Base-by-base conservation (phyloP, 2,888 invertebrate species). In the Tanypteryx hageni region DNA sequence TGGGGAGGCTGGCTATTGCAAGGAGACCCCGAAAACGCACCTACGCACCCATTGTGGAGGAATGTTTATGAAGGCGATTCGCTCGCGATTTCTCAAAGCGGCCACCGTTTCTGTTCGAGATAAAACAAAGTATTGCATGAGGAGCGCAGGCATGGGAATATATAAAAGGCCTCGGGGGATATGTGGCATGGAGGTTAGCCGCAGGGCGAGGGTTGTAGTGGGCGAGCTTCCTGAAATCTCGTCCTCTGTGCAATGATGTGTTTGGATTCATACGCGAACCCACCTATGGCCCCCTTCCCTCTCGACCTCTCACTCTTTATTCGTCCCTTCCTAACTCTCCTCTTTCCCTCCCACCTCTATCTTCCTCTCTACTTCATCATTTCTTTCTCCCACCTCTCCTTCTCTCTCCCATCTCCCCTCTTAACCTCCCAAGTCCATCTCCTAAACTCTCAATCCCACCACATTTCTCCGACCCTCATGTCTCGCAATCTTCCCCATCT, bases 1-100 rank as follows among this genome's bases (percentile, higher is more conserved):
- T 64, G 27, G 64, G 44, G 57, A 11, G 0, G 56, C 0, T 0
- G 56, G 18, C 10, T 22, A n/a, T 18, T 76, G 22, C 9, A 57
- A 83, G 56, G 18, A 56, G 83, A 83, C 83, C 83, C 57, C 83
- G 11, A 89, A 89, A 31, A 56, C 61, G 44, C 4, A 61, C 59
- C 14, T 86, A 61, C 86, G 56, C 61, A 27, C 58, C 59, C 86
- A 64, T 59, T 86, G 86, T 61, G 58, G 61, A 61, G n/a, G 61
- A 44, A 61, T 89, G 89, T 89, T 89, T 89, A 89, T 64, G 89
- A 64, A 44, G 89, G 89, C 83, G 61, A 86, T 86, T 61, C 86
- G 31, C 31, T 44, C 14, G 89, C 18, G 18, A 61, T 44, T 89
- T 58, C 89, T 89, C 89, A 89, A 86, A 86, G 83, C 56, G 83